phyloP scores from a whole-genome alignment of 2,888 invertebrate genomes.

The Papilio demoleus region DNA sequence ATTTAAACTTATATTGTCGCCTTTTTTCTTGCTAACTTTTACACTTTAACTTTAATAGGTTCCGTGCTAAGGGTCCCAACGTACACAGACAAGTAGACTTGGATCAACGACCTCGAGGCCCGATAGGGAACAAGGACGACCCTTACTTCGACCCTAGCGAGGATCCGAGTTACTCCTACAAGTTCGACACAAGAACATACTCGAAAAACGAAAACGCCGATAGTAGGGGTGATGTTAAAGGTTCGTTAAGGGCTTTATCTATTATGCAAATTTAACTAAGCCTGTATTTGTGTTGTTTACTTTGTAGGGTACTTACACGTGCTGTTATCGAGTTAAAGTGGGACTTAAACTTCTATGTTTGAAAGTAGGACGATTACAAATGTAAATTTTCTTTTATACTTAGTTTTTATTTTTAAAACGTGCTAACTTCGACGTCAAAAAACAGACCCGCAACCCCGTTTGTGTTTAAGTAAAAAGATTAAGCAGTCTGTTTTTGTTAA shows the following conservation, averaged over 20 bases:
- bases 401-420: conserved; percentile 1
- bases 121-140: conserved; percentile 87
- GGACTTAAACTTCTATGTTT: conserved; percentile 2
- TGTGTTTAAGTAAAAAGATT: too few relatives aligned
- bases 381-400: conserved; percentile 1
- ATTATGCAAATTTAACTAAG: conserved; percentile 21
- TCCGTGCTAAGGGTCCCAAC: conserved; percentile 90
- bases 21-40: neutral
- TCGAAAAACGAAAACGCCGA: conserved; percentile 87
- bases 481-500: too few relatives aligned
- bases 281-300: conserved; percentile 12
- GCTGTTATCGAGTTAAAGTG: conserved; percentile 3
- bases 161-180: conserved; percentile 89
- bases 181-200: conserved; percentile 86
- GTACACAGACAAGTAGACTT: conserved; percentile 88
- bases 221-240: conserved; percentile 84
- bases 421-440: conserved; percentile 9
- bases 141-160: conserved; percentile 90
- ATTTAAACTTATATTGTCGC: neutral
- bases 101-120: conserved; percentile 86
- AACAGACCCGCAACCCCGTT: too few relatives aligned
- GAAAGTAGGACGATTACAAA: neutral
- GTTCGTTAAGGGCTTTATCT: conserved; percentile 57
- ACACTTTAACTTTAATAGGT: conserved; percentile 68
- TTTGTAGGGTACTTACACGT: conserved; percentile 18